These are phyloP conservation scores for Phodopus roborovskii DNA, from an alignment of 2,113 vertebrate species.

Conservation along the genomic window DNA sequence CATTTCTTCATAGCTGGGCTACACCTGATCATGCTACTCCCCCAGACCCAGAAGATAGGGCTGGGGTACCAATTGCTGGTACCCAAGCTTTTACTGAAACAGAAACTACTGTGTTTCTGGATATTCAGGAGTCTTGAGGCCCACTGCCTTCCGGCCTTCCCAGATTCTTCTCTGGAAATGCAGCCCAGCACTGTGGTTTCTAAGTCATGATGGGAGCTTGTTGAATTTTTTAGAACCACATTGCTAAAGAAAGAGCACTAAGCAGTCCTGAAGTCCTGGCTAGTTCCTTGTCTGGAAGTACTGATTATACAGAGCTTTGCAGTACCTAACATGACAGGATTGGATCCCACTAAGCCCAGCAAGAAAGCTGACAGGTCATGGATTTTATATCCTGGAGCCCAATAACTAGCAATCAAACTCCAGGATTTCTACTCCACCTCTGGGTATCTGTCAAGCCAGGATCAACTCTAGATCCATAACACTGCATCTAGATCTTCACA, in stretches of 20 bases:
- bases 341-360: neutral
- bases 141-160: neutral
- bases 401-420: neutral
- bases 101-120: neutral
- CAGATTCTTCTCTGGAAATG: conserved; percentile 40
- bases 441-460: neutral
- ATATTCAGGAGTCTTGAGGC: neutral
- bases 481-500: neutral
- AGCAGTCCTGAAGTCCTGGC: neutral
- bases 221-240: conserved; percentile 23
- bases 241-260: neutral
- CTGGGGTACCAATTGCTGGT: neutral
- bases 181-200: neutral
- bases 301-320: neutral
- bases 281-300: neutral
- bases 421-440: neutral
- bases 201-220: neutral
- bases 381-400: conserved; percentile 1
- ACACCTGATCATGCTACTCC: neutral
- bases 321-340: neutral
- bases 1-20: neutral
- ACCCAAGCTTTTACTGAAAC: neutral
- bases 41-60: neutral
- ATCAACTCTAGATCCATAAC: neutral
- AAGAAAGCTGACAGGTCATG: neutral